Base-by-base conservation (phyloP, 1,140 invertebrate genomes). In the Ephestia elutella region DNA sequence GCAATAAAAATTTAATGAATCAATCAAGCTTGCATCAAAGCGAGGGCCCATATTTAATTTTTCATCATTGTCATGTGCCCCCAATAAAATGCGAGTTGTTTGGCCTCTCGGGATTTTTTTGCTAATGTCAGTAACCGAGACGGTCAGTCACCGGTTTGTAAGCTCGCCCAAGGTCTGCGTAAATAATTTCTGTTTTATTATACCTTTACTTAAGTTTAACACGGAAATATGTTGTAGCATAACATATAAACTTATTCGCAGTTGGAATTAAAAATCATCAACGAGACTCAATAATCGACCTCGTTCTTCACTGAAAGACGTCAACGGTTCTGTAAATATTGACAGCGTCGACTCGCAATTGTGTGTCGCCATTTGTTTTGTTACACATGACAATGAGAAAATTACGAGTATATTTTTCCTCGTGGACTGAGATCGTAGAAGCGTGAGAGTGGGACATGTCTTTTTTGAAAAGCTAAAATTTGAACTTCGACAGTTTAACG, bases 71-170 rank as follows among this genome's bases (percentile, higher is more conserved):
- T 44, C 38, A 44, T 44, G 38, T 15, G 38, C 10, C 38, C 38
- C 15, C 38, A 15, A 44, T 44, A 44, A n/a, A 44, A 44, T 35
- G 38, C 13, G 38, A 15, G 38, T 17, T 44, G 38, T 44, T 44
- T 15, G 38, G 38, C 38, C 38, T 44, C 10, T 15, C n/a, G 38
- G 1, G 38, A n/a, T 44, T 44, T 35, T 35, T 44, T 17, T 44
- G 15, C 5, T 51, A 49, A 59, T 71, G 71, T 77, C 68, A 72
- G 73, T 74, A 77, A 77, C 74, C 71, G 61, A 59, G 49, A 57
- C 62, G 72, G 73, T 79, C 69, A 75, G 57, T 78, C 70, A 76
- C 76, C 73, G 68, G 44, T 66, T n/a, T 71, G 62, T 44, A 44
- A 44, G 38, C 38, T 44, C 15, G 38, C 60, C 62, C 65, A 74